phyloP scores from a whole-genome alignment of 2,888 invertebrate genomes.

The Blastobasis lacticolella region DNA sequence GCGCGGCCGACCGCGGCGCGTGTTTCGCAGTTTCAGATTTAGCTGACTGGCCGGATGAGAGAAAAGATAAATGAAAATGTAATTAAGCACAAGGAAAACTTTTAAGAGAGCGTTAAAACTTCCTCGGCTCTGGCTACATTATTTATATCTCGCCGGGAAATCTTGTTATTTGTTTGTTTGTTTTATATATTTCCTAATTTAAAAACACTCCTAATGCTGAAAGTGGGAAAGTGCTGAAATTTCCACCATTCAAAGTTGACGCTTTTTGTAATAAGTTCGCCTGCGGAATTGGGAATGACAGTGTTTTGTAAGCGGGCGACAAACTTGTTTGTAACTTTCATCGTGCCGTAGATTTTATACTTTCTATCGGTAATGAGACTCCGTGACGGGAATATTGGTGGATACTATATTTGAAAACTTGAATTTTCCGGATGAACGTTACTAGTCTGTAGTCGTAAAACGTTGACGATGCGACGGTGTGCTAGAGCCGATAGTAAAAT shows the following conservation, averaged over 20 bases:
- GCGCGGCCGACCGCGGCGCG: background rate
- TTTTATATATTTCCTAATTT: conserved; percentile 23
- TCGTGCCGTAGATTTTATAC: background rate
- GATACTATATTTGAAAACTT: background rate
- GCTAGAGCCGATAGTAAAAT: no score
- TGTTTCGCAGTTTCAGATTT: conserved; percentile 1
- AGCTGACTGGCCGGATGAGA: conserved; percentile 34
- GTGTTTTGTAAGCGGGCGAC: background rate
- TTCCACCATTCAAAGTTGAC: background rate
- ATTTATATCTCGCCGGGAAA: conserved; percentile 52
- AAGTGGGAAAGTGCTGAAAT: background rate
- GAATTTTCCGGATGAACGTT: no score
- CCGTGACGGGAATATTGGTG: background rate
- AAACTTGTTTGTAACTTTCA: background rate
- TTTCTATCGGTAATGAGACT: background rate
- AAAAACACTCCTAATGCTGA: background rate
- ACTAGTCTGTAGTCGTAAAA: no score
- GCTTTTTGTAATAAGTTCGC: background rate
- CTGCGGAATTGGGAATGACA: background rate
- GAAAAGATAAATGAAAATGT: conserved; percentile 65
- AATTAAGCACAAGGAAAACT: conserved; percentile 63
- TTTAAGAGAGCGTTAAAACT: conserved; percentile 57
- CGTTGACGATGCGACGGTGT: no score
- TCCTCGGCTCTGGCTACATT: conserved; percentile 48
- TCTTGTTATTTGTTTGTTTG: conserved; percentile 45